Evolutionary conservation across 2,113 vertebrate species (phyloP).

Genomic region (Etia nguti): DNA sequence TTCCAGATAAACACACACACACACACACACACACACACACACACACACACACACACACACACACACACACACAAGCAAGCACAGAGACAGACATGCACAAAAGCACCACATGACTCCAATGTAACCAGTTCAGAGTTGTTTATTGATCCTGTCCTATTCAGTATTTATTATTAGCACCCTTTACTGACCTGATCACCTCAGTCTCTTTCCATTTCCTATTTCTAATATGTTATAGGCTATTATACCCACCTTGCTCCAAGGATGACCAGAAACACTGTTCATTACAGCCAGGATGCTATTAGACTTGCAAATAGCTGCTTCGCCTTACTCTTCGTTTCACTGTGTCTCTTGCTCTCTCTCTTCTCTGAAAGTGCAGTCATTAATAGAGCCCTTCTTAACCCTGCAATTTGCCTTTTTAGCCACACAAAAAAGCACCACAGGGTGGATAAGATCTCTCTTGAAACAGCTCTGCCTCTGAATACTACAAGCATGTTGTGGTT

Average conservation of each 20-base stretch:
- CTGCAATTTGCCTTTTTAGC: slow-evolving; percentile 30
- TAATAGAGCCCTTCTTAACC: slow-evolving; percentile 25
- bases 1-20: no score
- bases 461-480: not conserved
- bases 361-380: slow-evolving; percentile 22
- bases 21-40: no score
- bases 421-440: not conserved
- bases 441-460: not conserved
- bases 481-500: not conserved
- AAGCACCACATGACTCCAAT: not conserved
- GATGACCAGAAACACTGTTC: slow-evolving; percentile 43
- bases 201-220: slow-evolving; percentile 26
- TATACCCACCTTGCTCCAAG: slow-evolving; percentile 14
- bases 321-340: not conserved
- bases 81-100: not conserved
- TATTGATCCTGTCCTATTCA: slow-evolving; percentile 44
- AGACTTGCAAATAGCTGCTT: slow-evolving; percentile 52
- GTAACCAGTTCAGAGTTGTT: slow-evolving; percentile 7
- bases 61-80: not conserved
- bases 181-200: slow-evolving; percentile 23
- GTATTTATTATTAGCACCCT: slow-evolving; percentile 43
- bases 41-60: not conserved
- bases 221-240: slow-evolving; percentile 21
- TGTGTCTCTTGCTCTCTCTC: not conserved
- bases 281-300: slow-evolving; percentile 51